Evolutionary conservation across 2,113 vertebrate genomes (phyloP).

Genomic region (Solea senegalensis): DNA sequence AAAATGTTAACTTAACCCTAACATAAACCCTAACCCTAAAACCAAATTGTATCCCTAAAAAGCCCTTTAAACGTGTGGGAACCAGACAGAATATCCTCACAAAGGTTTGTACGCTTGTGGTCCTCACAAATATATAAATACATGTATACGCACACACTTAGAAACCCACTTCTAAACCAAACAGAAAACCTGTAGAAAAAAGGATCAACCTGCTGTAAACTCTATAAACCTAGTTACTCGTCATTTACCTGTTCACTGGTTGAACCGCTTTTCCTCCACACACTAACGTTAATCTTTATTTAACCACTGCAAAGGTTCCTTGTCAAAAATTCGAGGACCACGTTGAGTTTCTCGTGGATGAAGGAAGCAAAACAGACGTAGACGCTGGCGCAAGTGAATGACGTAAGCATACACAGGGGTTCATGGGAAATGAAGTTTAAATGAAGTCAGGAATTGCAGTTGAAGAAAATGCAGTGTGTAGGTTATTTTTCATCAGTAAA

Average conservation of each 20-base stretch:
- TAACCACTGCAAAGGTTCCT: not conserved
- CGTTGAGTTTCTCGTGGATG: conserved; percentile 53
- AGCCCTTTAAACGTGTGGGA: too few relatives aligned
- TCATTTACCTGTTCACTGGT: not conserved
- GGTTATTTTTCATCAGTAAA: too few relatives aligned
- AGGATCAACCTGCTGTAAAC: not conserved
- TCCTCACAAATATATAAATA: too few relatives aligned
- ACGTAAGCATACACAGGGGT: not conserved
- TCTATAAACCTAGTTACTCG: conserved; percentile 4
- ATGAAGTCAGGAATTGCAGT: too few relatives aligned
- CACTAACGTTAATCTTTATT: not conserved
- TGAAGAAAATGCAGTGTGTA: too few relatives aligned
- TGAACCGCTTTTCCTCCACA: not conserved
- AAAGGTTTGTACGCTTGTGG: too few relatives aligned
- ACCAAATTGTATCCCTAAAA: too few relatives aligned
- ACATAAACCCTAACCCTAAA: too few relatives aligned
- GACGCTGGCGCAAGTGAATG: conserved; percentile 49
- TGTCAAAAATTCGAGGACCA: conserved; percentile 35
- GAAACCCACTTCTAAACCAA: not conserved
- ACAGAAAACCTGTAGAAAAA: not conserved
- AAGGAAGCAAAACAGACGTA: conserved; percentile 56
- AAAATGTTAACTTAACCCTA: too few relatives aligned
- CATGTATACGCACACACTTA: too few relatives aligned
- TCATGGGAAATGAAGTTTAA: conserved; percentile 48
- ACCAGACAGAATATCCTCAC: too few relatives aligned